Conservation (phyloP, 2,113 vertebrate genomes). For the Prunella himalayana region DNA sequence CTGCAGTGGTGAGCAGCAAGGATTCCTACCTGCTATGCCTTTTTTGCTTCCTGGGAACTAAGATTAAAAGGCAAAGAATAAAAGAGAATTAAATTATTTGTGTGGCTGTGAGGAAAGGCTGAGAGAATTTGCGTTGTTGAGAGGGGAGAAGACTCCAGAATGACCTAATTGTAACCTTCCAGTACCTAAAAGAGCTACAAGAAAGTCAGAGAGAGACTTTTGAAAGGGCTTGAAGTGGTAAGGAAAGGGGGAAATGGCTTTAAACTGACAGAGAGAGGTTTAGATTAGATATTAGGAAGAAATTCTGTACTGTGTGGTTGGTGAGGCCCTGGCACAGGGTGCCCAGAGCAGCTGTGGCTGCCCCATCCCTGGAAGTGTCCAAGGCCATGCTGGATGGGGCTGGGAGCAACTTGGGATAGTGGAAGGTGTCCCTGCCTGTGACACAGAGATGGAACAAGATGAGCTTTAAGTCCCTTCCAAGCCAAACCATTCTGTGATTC, state of each 20-base stretch:
- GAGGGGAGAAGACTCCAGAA: not conserved
- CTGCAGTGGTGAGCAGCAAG: not conserved
- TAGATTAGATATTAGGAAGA: not conserved
- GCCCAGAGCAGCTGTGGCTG: not conserved
- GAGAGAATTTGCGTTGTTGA: not conserved
- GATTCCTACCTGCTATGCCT: not conserved
- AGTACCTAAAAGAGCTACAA: not conserved
- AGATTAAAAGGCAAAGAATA: not conserved
- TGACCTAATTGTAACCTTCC: not conserved
- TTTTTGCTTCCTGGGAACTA: not conserved
- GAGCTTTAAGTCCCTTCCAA: not conserved
- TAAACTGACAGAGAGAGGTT: not conserved
- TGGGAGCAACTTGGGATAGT: not conserved
- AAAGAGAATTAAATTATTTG: not conserved
- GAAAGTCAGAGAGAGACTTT: not conserved
- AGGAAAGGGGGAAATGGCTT: not conserved
- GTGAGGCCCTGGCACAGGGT: fast-evolving
- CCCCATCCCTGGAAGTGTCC: fast-evolving
- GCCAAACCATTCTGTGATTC: not conserved
- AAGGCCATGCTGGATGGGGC: fast-evolving
- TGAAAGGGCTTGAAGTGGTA: not conserved
- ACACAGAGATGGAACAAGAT: not conserved
- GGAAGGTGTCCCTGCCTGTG: fast-evolving
- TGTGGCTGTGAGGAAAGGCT: not conserved
- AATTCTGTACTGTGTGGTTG: no score